Evolutionary conservation across 2,113 vertebrate species (phyloP).

Genomic region (Tyrannus savana): DNA sequence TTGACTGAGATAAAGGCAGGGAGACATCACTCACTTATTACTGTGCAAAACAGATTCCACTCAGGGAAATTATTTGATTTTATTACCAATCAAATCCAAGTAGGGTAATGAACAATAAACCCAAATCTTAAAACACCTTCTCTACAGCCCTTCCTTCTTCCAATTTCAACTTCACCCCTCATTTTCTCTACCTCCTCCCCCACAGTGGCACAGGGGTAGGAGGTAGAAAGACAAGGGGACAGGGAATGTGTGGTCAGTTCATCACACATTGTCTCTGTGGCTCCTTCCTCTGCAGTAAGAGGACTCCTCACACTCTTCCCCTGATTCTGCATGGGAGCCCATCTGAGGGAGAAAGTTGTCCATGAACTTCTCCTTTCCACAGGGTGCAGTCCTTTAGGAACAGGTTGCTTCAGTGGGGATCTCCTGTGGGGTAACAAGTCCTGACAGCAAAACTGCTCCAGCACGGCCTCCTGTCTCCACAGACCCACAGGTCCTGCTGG

Average conservation of each 20-base stretch:
- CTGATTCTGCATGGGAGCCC: accelerated
- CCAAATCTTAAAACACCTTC: background rate
- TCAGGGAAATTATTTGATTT: background rate
- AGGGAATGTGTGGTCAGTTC: background rate
- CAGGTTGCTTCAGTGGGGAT: background rate
- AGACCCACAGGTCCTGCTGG: background rate
- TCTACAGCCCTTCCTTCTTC: background rate
- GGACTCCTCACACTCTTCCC: background rate
- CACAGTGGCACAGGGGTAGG: accelerated
- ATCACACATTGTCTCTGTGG: accelerated
- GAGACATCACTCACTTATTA: background rate
- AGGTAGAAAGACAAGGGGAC: background rate
- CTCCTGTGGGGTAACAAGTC: background rate
- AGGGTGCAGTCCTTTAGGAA: background rate
- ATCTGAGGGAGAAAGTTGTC: background rate
- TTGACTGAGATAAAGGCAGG: background rate
- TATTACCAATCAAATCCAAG: background rate
- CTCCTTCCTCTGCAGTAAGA: background rate
- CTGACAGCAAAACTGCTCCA: background rate
- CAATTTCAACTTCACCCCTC: background rate
- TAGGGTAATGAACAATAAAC: background rate
- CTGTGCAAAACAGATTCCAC: background rate
- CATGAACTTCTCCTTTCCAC: background rate
- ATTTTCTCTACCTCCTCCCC: background rate
- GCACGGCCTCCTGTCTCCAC: accelerated